Conservation (phyloP, 2,888 invertebrate species). For the Sesia bembeciformis region DNA sequence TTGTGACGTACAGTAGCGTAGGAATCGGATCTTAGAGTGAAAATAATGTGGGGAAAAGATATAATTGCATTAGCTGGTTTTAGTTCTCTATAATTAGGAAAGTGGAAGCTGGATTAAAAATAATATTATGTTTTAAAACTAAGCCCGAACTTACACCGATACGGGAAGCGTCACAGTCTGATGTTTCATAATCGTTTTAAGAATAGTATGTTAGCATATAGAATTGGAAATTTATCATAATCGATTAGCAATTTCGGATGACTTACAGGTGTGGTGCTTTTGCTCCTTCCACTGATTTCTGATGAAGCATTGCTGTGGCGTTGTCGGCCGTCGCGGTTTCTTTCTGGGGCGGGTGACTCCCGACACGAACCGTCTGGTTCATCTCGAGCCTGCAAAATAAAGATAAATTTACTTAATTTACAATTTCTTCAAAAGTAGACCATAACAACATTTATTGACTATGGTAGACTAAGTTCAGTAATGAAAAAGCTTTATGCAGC, state of each 20-base stretch:
- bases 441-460: too few species aligned
- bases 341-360: slow-evolving; percentile 59
- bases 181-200: not conserved
- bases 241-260: not conserved
- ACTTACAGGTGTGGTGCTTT: slow-evolving; percentile 58
- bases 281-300: slow-evolving; percentile 72
- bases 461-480: too few species aligned
- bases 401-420: not conserved
- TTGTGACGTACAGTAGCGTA: too few species aligned
- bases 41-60: too few species aligned
- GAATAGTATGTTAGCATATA: not conserved
- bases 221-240: not conserved
- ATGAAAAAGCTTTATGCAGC: too few species aligned
- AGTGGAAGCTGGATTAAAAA: too few species aligned
- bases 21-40: not conserved
- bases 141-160: too few species aligned
- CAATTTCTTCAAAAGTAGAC: too few species aligned
- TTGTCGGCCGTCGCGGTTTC: slow-evolving; percentile 36
- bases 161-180: not conserved
- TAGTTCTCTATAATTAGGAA: too few species aligned
- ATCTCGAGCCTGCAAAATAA: slow-evolving; percentile 64
- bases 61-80: too few species aligned
- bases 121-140: too few species aligned
- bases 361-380: slow-evolving; percentile 85
- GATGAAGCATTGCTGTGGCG: slow-evolving; percentile 65